Evolutionary conservation across 2,888 invertebrate species (phyloP).

Genomic region (Panorpa germanica): DNA sequence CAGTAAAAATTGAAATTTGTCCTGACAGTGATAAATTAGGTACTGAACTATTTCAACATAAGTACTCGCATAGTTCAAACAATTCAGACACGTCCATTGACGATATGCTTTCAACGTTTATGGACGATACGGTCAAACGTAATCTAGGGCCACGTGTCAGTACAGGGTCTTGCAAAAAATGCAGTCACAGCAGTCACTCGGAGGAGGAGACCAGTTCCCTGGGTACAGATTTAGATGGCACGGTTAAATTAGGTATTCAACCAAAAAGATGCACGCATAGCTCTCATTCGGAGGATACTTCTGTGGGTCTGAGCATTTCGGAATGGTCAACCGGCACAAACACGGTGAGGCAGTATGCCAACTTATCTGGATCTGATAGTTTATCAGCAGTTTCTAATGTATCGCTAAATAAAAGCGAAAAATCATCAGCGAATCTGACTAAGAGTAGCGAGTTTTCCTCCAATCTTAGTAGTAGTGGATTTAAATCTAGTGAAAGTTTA

Average conservation of each 20-base stretch:
- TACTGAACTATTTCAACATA: constrained; percentile 25
- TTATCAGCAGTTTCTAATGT: constrained; percentile 32
- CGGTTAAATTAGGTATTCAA: constrained; percentile 59
- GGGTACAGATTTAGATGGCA: constrained; percentile 64
- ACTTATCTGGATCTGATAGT: constrained; percentile 49
- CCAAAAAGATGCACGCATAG: constrained; percentile 69
- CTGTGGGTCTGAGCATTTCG: constrained; percentile 66
- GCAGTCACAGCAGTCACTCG: constrained; percentile 52
- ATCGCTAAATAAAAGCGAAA: constrained; percentile 39
- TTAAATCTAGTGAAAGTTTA: constrained; percentile 31
- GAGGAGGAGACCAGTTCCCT: constrained; percentile 58
- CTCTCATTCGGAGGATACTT: constrained; percentile 73
- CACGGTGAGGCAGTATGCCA: constrained; percentile 63
- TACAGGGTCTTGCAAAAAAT: constrained; percentile 35
- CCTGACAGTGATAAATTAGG: constrained; percentile 33
- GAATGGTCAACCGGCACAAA: constrained; percentile 81
- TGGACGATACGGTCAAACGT: constrained; percentile 32
- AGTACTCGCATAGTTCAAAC: constrained; percentile 35
- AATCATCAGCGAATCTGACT: constrained; percentile 31
- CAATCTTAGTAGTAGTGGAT: constrained; percentile 21
- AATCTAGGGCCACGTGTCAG: constrained; percentile 27
- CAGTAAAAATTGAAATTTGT: constrained; percentile 32
- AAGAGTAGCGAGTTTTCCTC: constrained; percentile 36
- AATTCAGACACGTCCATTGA: constrained; percentile 45
- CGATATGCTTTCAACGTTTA: constrained; percentile 36